Evolutionary conservation across 1,140 invertebrate species (phyloP), one percentile per base, ranked within the genome.

Genomic region (Galendromus occidentalis): DNA sequence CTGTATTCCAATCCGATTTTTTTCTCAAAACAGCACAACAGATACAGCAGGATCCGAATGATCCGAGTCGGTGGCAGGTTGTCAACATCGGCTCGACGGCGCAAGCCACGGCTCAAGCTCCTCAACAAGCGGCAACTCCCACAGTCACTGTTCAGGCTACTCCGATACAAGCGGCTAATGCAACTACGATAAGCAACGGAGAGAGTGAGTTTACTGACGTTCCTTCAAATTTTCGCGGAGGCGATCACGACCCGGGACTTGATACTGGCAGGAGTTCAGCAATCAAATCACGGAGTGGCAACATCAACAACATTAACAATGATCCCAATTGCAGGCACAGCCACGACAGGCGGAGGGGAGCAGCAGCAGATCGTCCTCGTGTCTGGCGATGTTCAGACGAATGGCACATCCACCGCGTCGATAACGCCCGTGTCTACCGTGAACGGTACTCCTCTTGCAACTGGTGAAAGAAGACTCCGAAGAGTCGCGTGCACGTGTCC

Each of bases 401-500:
- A 64, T 69, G 70, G 67, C 14, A 65, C 69, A 22, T 66, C 72
- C n/a, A 65, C 71, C 25, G 65, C 73, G 29, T 68, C 71, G 20
- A 71, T 70, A 41, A 69, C 69, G 66, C 66, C 68, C 17, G 64
- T 68, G 14, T 66, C 30, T 29, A 33, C 67, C 25, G 66, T 45
- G 39, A 42, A 64, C 7, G 41, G 55, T 18, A 44, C 64, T 28
- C 39, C 65, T 25, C 33, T 59, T 17, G 51, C 51, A 69, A 79
- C 79, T 2, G 33, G 29, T n/a, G 64, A 66, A 22, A 69, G 72
- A 47, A 75, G 85, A 22, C 72, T 86, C 6, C 76, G 91, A 66
- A 76, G 93, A 42, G 88, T 96, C 1, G 91, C 92, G 7, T 97
- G 93, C 75, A 93, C 91, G 0, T 97, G 93, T 77, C 93, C 93